These are phyloP conservation scores for Rhopalosiphum maidis DNA, from an alignment of 1,140 invertebrate genomes.

Conservation along the genomic window DNA sequence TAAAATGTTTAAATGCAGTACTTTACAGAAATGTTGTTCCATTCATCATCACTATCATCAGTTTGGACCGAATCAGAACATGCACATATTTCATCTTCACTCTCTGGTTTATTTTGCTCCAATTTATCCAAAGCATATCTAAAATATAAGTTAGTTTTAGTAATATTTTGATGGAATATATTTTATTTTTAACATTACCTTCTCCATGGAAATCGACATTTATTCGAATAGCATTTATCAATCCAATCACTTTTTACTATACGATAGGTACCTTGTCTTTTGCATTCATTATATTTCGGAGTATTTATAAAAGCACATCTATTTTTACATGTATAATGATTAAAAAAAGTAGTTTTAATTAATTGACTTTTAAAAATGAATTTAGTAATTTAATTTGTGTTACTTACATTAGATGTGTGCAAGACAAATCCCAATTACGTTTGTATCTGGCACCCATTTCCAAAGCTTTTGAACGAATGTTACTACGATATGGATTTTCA, in stretches of 20 bases:
- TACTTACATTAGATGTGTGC: conserved; percentile 84
- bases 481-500: conserved; percentile 78
- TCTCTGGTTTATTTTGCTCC: conserved; percentile 64
- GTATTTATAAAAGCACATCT: conserved; percentile 90
- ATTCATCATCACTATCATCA: conserved; percentile 65
- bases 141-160: conserved; percentile 14
- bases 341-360: not conserved
- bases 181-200: conserved; percentile 61
- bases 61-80: conserved; percentile 60
- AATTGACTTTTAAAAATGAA: not conserved
- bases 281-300: conserved; percentile 82
- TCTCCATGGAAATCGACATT: conserved; percentile 76
- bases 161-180: conserved; percentile 34
- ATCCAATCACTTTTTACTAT: conserved; percentile 81
- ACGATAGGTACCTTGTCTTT: conserved; percentile 67
- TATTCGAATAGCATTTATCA: conserved; percentile 70
- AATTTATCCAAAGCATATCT: conserved; percentile 65
- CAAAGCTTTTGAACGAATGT: conserved; percentile 73
- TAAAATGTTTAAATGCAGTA: not conserved
- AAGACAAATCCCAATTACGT: conserved; percentile 75
- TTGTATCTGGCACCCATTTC: conserved; percentile 82
- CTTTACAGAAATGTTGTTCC: not conserved
- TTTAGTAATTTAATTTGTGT: not conserved
- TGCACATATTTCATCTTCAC: conserved; percentile 65
- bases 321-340: conserved; percentile 36